Percentiles rank a stretch among this genome's conserved stretches.
phyloP scores from a whole-genome alignment of 1,140 invertebrate species.

The Lerema accius region DNA sequence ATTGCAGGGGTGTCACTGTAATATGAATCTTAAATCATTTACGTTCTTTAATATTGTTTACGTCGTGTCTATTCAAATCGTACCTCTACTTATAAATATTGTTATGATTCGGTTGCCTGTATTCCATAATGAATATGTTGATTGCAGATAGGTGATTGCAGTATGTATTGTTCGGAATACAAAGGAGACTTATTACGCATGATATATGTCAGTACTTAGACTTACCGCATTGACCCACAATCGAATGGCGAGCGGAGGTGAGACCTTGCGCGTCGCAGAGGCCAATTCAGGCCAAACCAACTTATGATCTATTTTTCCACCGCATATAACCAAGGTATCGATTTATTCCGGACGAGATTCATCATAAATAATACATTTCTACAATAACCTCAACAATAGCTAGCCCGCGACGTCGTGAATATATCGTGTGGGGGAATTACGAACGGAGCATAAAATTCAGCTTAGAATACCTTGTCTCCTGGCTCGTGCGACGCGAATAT shows the following conservation, averaged over 20 bases:
- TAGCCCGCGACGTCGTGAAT: conserved; percentile 19
- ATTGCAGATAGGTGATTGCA: conserved; percentile 17
- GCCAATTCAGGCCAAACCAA: conserved; percentile 60
- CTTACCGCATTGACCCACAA: conserved; percentile 51
- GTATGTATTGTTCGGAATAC: conserved; percentile 30
- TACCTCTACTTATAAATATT: neutral
- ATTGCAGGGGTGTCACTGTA: no score
- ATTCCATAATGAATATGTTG: conserved; percentile 5
- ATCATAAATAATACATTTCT: conserved; percentile 44
- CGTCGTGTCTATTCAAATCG: no score
- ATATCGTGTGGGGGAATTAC: conserved; percentile 21
- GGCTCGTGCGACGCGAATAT: conserved; percentile 19
- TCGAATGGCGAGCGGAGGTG: conserved; percentile 42
- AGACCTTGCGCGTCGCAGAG: conserved; percentile 42
- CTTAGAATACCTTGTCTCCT: conserved; percentile 23
- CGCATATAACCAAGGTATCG: conserved; percentile 48
- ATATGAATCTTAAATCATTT: no score
- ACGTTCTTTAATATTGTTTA: no score
- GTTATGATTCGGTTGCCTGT: neutral
- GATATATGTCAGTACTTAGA: conserved; percentile 31
- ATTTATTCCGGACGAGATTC: conserved; percentile 47
- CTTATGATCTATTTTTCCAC: conserved; percentile 55
- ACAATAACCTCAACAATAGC: conserved; percentile 31
- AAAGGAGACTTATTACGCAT: conserved; percentile 22
- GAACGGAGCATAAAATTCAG: conserved; percentile 30